phyloP scores from a whole-genome alignment of 2,888 invertebrate genomes.

The Drosophila sordidula region DNA sequence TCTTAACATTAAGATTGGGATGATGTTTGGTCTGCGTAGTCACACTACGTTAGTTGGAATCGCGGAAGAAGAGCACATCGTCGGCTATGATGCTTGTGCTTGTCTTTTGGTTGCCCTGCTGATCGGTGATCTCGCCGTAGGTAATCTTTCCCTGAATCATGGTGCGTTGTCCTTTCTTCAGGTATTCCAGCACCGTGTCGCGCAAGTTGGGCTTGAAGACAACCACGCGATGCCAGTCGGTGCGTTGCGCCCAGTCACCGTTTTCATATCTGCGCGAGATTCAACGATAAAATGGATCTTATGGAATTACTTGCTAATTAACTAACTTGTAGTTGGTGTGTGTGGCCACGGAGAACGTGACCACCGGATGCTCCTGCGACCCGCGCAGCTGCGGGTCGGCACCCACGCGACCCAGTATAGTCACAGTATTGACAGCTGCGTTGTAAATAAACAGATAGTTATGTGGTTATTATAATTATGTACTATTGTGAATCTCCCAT shows the following conservation, averaged over 20 bases:
- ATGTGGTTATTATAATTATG: background rate
- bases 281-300: background rate
- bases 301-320: background rate
- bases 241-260: constrained; percentile 93
- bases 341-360: constrained; percentile 95
- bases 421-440: constrained; percentile 92
- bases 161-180: constrained; percentile 94
- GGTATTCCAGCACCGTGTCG: constrained; percentile 91
- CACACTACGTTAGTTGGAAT: constrained; percentile 63
- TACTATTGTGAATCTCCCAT: no score
- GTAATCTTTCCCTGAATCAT: constrained; percentile 92
- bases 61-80: constrained; percentile 93
- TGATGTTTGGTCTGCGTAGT: constrained; percentile 15
- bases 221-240: constrained; percentile 96
- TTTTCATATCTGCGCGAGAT: constrained; percentile 86
- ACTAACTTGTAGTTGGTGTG: constrained; percentile 91
- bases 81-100: constrained; percentile 95
- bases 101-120: constrained; percentile 89
- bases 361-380: constrained; percentile 92
- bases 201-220: constrained; percentile 94
- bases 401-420: constrained; percentile 94
- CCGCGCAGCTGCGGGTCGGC: constrained; percentile 95
- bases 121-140: constrained; percentile 93
- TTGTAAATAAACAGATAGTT: background rate
- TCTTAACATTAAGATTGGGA: constrained; percentile 51